Conservation (phyloP, 2,888 invertebrate species). For the Corbicula japonica region DNA sequence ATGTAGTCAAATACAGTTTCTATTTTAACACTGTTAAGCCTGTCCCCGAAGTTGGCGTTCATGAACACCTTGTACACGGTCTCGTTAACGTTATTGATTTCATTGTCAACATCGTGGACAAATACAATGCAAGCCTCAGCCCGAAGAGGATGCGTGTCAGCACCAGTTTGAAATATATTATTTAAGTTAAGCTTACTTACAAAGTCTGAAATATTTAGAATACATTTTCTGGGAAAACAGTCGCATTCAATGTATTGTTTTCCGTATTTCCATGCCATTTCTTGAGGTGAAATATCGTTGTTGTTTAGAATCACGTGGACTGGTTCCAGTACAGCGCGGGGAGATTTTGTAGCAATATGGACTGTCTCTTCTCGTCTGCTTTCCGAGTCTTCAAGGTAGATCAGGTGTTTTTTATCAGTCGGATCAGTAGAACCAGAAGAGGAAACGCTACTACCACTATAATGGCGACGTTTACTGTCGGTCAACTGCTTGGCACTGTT, state of each 20-base stretch:
- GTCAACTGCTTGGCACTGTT: slow-evolving; percentile 4
- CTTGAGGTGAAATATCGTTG: slow-evolving; percentile 39
- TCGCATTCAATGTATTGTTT: slow-evolving; percentile 58
- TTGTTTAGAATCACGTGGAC: slow-evolving; percentile 60
- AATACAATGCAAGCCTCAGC: slow-evolving; percentile 50
- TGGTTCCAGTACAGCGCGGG: slow-evolving; percentile 32
- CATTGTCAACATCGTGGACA: slow-evolving; percentile 55
- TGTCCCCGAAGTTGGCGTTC: slow-evolving; percentile 53
- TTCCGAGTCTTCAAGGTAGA: slow-evolving; percentile 25
- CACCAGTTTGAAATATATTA: slow-evolving; percentile 19
- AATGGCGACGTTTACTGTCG: not conserved
- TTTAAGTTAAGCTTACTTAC: slow-evolving; percentile 18
- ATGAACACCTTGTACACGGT: slow-evolving; percentile 65
- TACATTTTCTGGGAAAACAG: slow-evolving; percentile 73
- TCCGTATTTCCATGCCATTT: slow-evolving; percentile 53
- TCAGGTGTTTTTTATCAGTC: slow-evolving; percentile 25
- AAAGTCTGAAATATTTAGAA: slow-evolving; percentile 68
- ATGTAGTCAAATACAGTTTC: slow-evolving; percentile 69
- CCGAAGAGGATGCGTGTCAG: not conserved
- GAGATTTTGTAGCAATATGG: not conserved
- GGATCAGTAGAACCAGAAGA: not conserved
- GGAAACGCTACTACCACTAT: slow-evolving; percentile 9
- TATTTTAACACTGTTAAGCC: slow-evolving; percentile 47
- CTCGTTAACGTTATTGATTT: slow-evolving; percentile 58
- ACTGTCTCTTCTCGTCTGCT: not conserved